Evolutionary conservation across 2,888 invertebrate genomes (phyloP).

Genomic region (Alloplasta piceator): DNA sequence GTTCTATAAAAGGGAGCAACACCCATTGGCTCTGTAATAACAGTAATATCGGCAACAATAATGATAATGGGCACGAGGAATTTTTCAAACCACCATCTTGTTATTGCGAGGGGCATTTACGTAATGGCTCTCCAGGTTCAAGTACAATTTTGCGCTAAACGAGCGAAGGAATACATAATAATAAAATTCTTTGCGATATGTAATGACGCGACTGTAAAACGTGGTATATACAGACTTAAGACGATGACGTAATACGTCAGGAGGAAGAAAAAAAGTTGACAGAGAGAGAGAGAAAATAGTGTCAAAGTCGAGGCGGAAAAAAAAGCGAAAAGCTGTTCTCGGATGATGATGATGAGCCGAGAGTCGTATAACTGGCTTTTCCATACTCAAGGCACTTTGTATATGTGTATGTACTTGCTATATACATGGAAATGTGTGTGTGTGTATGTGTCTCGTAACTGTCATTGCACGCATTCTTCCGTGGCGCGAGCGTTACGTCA

Average conservation of each 20-base stretch:
- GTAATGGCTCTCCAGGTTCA: slow-evolving; percentile 20
- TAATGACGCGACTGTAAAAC: slow-evolving; percentile 44
- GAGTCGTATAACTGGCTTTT: slow-evolving; percentile 36
- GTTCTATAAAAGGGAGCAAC: background rate
- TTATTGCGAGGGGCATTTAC: slow-evolving; percentile 9
- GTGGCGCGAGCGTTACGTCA: slow-evolving; percentile 54
- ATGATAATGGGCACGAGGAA: background rate
- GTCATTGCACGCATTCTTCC: slow-evolving; percentile 55
- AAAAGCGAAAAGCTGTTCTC: slow-evolving; percentile 24
- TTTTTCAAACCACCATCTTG: slow-evolving; percentile 3
- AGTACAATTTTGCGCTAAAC: slow-evolving; percentile 44
- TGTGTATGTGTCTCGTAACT: slow-evolving; percentile 34
- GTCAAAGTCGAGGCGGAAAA: slow-evolving; percentile 12
- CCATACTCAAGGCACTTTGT: slow-evolving; percentile 10
- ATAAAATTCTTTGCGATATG: slow-evolving; percentile 27
- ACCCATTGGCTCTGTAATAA: slow-evolving; percentile 24
- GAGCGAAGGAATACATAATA: slow-evolving; percentile 21
- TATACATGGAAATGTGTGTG: background rate
- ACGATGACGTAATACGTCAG: background rate
- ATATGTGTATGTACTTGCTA: background rate
- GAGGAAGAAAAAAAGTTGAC: slow-evolving; percentile 2
- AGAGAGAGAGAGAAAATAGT: slow-evolving; percentile 3
- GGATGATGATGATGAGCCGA: slow-evolving; percentile 25
- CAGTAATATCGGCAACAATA: slow-evolving; percentile 8
- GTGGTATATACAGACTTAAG: background rate